These are phyloP conservation scores for Oreotrochilus melanogaster DNA, from an alignment of 2,113 vertebrate species.

Conservation along the genomic window DNA sequence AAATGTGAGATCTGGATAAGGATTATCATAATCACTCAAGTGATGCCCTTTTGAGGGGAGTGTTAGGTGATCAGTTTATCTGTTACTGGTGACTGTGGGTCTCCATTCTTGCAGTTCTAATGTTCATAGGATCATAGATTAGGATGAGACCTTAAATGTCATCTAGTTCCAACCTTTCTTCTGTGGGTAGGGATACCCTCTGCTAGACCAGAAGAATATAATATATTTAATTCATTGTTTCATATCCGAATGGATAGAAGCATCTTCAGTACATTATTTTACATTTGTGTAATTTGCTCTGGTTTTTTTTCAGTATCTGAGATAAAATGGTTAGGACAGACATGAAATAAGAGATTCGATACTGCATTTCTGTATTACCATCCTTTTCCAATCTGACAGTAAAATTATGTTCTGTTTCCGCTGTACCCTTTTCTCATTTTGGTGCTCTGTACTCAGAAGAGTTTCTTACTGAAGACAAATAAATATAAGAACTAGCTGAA, in stretches of 20 bases:
- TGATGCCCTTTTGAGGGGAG: background rate
- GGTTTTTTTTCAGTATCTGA: background rate
- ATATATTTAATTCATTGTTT: background rate
- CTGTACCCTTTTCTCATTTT: background rate
- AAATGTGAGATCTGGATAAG: background rate
- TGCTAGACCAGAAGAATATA: too few relatives aligned
- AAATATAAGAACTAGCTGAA: background rate
- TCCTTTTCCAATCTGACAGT: background rate
- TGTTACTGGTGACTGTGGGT: background rate
- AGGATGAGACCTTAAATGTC: too few relatives aligned
- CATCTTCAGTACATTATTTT: background rate
- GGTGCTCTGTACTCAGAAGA: background rate
- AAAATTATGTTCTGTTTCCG: background rate
- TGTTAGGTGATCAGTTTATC: background rate
- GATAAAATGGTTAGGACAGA: background rate
- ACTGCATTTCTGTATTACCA: background rate
- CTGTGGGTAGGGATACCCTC: too few relatives aligned
- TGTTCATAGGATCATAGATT: too few relatives aligned
- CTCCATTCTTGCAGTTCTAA: background rate
- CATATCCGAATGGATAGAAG: background rate
- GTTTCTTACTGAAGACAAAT: background rate
- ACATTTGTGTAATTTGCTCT: background rate
- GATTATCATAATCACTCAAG: background rate
- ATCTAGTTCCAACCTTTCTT: too few relatives aligned
- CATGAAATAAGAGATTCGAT: background rate